Evolutionary conservation across 2,113 vertebrate genomes (phyloP).

Genomic region (Anhinga rufa): DNA sequence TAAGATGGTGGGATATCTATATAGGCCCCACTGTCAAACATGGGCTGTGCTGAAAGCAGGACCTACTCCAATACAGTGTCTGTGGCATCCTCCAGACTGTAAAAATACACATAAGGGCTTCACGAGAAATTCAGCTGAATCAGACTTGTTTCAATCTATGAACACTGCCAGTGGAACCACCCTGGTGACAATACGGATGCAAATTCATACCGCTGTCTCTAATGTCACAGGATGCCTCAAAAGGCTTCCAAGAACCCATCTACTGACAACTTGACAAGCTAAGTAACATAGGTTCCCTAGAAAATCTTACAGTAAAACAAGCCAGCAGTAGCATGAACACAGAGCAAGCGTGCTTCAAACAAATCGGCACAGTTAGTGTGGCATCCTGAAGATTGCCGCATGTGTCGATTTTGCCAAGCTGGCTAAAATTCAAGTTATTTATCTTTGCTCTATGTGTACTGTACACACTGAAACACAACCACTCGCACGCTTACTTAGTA

Average conservation of each 20-base stretch:
- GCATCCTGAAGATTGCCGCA: not conserved
- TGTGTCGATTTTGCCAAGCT: not conserved
- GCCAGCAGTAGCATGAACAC: not conserved
- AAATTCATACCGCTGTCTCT: not conserved
- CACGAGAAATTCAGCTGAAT: not conserved
- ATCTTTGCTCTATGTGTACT: not conserved
- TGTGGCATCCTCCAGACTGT: not conserved
- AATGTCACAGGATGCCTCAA: not conserved
- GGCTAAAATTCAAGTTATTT: not conserved
- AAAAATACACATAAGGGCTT: not conserved
- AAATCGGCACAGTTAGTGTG: not conserved
- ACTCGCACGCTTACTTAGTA: not conserved
- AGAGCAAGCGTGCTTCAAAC: not conserved
- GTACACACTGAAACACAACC: not conserved
- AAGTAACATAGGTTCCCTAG: not conserved
- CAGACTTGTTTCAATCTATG: not conserved
- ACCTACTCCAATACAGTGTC: fast-evolving
- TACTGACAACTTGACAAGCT: not conserved
- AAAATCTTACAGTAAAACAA: not conserved
- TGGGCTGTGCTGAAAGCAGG: not conserved
- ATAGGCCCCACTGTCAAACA: not conserved
- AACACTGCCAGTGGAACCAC: not conserved
- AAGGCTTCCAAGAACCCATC: not conserved
- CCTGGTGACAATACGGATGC: not conserved
- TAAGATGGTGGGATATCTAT: not conserved